Evolutionary conservation across 2,888 invertebrate genomes (phyloP), one percentile per base, ranked within the genome.

Genomic region (Drosophila kambysellisi): DNA sequence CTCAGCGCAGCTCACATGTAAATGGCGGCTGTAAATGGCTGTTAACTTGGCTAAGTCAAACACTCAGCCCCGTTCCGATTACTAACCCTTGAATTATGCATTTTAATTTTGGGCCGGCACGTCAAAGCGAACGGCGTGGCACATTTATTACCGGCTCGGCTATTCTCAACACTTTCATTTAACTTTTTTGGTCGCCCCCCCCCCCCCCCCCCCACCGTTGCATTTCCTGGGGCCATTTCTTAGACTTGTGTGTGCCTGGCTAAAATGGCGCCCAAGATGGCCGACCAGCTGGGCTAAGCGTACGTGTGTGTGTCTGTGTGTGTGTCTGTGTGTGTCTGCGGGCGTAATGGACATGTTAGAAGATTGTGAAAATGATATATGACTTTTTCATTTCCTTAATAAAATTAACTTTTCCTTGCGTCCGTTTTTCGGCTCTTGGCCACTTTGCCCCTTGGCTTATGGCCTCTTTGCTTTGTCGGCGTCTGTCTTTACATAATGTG

Each of bases 341-440:
- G 85, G 82, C 87, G 85, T 88, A 88, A 86, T 88, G 88, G 87
- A 88, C 88, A 88, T 85, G 85, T 85, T 85, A 85, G 85, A 84
- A 81, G 87, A 74, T 88, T 82, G 82, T 79, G 83, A 86, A 86
- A 88, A 88, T 88, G 87, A 88, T 88, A 87, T 88, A 88, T 88
- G 87, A 85, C 87, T 87, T 88, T 88, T 87, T 88, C 87, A 88
- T 88, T 88, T 88, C 87, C 87, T 88, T 88, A 88, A 88, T 88
- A 87, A 88, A 88, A 88, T 88, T 88, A 88, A 88, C 83, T 88
- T 88, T 88, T 74, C 74, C 86, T 72, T 62, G 60, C 48, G 60
- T 70, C 48, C 73, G 66, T 61, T 67, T 59, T n/a, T 43, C 25
- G 57, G 43, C 32, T 43, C 20, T 15, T 32, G 59, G 57, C 59